These are phyloP conservation scores for Drosophila saltans DNA, from an alignment of 1,140 invertebrate species.

Conservation along the genomic window DNA sequence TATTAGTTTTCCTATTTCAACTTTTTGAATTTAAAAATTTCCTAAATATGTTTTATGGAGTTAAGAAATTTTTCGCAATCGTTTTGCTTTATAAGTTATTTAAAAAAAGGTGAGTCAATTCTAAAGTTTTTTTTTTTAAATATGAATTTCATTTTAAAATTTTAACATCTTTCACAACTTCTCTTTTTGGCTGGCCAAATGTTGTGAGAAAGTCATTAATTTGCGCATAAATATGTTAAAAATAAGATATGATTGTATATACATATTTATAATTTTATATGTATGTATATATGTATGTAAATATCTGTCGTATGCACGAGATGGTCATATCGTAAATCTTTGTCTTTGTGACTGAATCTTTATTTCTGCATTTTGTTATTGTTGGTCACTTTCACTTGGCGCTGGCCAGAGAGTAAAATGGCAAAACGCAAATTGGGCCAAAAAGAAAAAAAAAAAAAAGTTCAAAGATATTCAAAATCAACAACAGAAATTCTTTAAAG, in stretches of 20 bases:
- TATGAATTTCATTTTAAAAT: background rate
- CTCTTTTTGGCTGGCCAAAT: constrained; percentile 6
- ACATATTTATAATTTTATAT: constrained; percentile 11
- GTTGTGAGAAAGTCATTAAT: constrained; percentile 44
- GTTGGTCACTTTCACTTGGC: constrained; percentile 63
- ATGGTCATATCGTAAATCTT: constrained; percentile 67
- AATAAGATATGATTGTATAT: constrained; percentile 15
- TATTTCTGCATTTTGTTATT: constrained; percentile 49
- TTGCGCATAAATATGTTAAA: constrained; percentile 31
- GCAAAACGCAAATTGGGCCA: constrained; percentile 12
- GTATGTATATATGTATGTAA: constrained; percentile 45
- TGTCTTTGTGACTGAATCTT: constrained; percentile 55
- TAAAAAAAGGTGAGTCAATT: background rate
- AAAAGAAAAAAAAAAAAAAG: background rate
- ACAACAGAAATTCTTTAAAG: background rate
- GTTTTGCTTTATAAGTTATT: background rate
- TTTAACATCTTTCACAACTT: constrained; percentile 35
- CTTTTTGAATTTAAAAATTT: no score
- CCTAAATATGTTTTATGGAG: no score
- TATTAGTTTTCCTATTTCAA: no score
- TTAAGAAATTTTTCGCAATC: background rate
- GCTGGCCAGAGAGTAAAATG: constrained; percentile 41
- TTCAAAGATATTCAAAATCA: constrained; percentile 25
- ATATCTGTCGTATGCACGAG: constrained; percentile 53
- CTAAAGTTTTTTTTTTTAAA: background rate